Percentiles rank a stretch among this genome's conserved stretches.
These are phyloP conservation scores for Onchidella celtica DNA, from an alignment of 2,888 invertebrate genomes.

Conservation along the genomic window DNA sequence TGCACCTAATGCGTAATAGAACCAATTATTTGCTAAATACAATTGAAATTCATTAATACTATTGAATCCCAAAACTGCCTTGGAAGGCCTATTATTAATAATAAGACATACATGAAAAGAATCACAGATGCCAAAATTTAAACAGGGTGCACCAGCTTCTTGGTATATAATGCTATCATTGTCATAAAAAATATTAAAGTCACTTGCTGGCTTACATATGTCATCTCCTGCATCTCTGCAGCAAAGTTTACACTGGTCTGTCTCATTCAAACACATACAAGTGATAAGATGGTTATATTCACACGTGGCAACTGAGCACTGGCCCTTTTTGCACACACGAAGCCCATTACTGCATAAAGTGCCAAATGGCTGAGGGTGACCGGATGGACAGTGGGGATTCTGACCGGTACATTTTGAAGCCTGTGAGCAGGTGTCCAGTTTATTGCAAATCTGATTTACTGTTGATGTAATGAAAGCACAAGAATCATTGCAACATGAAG, in stretches of 20 bases:
- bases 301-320: slow-evolving; percentile 62
- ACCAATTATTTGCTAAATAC: slow-evolving; percentile 32
- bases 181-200: slow-evolving; percentile 5
- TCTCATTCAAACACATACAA: slow-evolving; percentile 56
- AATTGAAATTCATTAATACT: slow-evolving; percentile 15
- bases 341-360: slow-evolving; percentile 58
- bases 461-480: slow-evolving; percentile 54
- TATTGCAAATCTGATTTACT: slow-evolving; percentile 55
- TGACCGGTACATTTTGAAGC: slow-evolving; percentile 60
- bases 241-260: slow-evolving; percentile 60
- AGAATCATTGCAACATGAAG: slow-evolving; percentile 60
- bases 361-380: slow-evolving; percentile 51
- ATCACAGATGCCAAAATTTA: slow-evolving; percentile 8
- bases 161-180: slow-evolving; percentile 14
- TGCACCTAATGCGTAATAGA: slow-evolving; percentile 22
- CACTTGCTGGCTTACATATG: slow-evolving; percentile 49
- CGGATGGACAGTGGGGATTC: slow-evolving; percentile 59
- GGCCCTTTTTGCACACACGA: slow-evolving; percentile 59
- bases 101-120: slow-evolving; percentile 46
- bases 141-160: slow-evolving; percentile 57
- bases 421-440: slow-evolving; percentile 58
- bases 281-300: slow-evolving; percentile 47
- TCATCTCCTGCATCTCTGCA: slow-evolving; percentile 51
- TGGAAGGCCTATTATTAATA: slow-evolving; percentile 14
- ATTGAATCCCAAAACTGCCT: slow-evolving; percentile 55